Conservation (phyloP, 2,888 invertebrate species). For the Drosophila buzzatii region DNA sequence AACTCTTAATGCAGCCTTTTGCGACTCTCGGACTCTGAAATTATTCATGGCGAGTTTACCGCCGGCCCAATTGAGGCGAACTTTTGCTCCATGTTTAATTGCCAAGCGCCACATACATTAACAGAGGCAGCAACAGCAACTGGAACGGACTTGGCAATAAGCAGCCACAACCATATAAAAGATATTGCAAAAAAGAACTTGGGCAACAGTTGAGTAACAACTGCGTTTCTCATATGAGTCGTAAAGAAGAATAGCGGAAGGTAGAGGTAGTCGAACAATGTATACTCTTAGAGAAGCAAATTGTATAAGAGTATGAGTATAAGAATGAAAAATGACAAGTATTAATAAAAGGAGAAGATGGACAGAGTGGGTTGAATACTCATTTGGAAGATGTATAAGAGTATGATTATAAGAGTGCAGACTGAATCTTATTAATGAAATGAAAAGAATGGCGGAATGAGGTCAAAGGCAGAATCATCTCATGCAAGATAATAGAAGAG, state of each 20-base stretch:
- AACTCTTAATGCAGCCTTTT: constrained; percentile 41
- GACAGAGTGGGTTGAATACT: no score
- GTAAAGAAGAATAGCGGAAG: no score
- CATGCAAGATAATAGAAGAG: no score
- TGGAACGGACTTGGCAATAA: constrained; percentile 11
- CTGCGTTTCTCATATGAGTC: constrained; percentile 2
- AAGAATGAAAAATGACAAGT: background rate
- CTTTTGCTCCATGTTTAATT: constrained; percentile 70
- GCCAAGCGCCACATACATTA: constrained; percentile 52
- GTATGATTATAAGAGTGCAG: no score
- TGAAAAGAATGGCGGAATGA: no score
- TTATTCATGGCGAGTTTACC: constrained; percentile 58
- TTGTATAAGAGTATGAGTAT: background rate
- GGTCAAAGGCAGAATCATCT: no score
- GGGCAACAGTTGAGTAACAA: constrained; percentile 54
- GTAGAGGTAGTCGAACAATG: background rate
- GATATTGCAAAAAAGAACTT: constrained; percentile 49
- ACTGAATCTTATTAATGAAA: no score
- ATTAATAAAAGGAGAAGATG: background rate
- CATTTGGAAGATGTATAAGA: no score
- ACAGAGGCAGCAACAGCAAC: constrained; percentile 19
- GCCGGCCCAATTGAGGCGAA: constrained; percentile 45
- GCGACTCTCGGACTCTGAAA: constrained; percentile 39
- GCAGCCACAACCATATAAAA: constrained; percentile 53
- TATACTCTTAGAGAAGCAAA: background rate